Evolutionary conservation across 2,113 vertebrate genomes (phyloP), one percentile per base, ranked within the genome.

Genomic region (Bos javanicus): DNA sequence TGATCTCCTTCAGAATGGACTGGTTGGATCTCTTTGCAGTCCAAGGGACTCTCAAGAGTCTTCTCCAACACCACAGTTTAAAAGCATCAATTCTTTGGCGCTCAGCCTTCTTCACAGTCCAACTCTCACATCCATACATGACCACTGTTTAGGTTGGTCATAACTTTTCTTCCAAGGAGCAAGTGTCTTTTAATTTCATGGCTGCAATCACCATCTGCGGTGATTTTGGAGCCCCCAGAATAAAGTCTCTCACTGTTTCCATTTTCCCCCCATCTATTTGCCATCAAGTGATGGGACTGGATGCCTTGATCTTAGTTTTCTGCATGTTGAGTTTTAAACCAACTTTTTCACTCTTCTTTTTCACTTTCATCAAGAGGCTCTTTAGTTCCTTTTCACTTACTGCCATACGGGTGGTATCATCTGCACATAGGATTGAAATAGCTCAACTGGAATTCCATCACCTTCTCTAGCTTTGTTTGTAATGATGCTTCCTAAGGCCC

Each of bases 261-360:
- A 1, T 71, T 36, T 11, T 1, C 0, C 2, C 67, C 9, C 9
- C 19, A 39, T 71, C n/a, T 71, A 36, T 36, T 71, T 71, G 5
- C n/a, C n/a, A 23, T 71, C 9, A 71, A 71, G n/a, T 71, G 67
- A 36, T 39, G n/a, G 67, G 67, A 71, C 19, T 0, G 1, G 2
- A 36, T 71, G n/a, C n/a, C 10, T 0, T 71, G 67, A 71, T 71
- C 67, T 71, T 57, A 57, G 67, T 36, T 71, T 71, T 71, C n/a
- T 39, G 67, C 67, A 71, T 12, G 5, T 39, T 71, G 19, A 71
- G n/a, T 39, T 71, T 71, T 71, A 39, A 71, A 21, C 19, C 4
- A 23, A 71, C n/a, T 71, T 71, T 71, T 71, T 71, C 67, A 39
- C 2, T 71, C 67, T 71, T 17, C n/a, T 71, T n/a, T 36, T 39